Percentiles rank a stretch among this genome's conserved stretches.
These are phyloP conservation scores for Panurus biarmicus DNA, from an alignment of 2,113 vertebrate species.

Conservation along the genomic window DNA sequence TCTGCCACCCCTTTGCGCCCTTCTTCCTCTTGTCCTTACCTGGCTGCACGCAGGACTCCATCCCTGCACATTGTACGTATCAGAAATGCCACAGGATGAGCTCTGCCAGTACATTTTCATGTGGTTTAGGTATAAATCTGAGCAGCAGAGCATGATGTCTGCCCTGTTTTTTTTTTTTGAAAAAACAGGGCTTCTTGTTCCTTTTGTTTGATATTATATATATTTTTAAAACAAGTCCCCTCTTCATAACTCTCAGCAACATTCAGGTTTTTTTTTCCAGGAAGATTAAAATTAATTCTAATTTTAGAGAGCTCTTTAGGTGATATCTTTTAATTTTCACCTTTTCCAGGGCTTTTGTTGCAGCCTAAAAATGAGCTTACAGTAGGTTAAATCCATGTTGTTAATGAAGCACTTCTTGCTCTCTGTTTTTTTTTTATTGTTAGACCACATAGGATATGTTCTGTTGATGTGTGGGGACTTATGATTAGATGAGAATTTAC, in stretches of 20 bases:
- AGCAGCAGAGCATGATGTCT: neutral
- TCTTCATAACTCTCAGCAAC: neutral
- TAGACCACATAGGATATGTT: constrained; percentile 64
- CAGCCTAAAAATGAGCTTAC: constrained; percentile 49
- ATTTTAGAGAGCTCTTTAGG: constrained; percentile 43
- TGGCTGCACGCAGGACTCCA: neutral
- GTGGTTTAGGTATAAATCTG: neutral
- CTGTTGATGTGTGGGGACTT: constrained; percentile 66
- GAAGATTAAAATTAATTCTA: constrained; percentile 27
- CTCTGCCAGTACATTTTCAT: neutral
- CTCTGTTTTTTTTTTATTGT: constrained; percentile 39
- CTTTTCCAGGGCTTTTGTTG: constrained; percentile 42
- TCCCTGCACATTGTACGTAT: rapidly evolving
- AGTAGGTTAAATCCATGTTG: constrained; percentile 49
- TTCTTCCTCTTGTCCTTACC: neutral
- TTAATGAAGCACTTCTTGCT: constrained; percentile 61
- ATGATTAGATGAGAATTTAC: constrained; percentile 69
- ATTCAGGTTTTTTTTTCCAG: neutral
- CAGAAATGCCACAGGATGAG: neutral
- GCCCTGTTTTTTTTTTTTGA: neutral
- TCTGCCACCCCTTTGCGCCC: neutral
- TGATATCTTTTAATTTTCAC: constrained; percentile 57
- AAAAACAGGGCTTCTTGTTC: neutral
- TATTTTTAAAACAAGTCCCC: neutral
- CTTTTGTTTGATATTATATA: neutral